phyloP scores from a whole-genome alignment of 2,113 vertebrate species.

The Hemibagrus wyckioides region DNA sequence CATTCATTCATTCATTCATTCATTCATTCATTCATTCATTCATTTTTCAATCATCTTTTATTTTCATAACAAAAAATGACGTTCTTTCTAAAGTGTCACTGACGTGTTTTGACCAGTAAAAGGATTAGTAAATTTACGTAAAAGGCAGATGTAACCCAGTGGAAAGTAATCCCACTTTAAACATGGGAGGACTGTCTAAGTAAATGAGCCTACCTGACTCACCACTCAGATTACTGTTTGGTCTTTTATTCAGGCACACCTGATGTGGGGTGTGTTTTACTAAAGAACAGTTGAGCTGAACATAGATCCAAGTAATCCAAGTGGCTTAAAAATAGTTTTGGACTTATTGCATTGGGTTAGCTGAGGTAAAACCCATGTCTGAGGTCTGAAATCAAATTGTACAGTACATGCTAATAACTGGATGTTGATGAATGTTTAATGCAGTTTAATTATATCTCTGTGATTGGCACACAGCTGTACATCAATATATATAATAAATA shows the following conservation, averaged over 20 bases:
- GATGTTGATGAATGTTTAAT: not conserved
- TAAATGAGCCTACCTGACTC: slow-evolving; percentile 12
- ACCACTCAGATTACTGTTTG: slow-evolving; percentile 25
- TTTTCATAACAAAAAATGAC: not conserved
- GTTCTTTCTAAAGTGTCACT: not conserved
- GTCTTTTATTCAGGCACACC: slow-evolving; percentile 1
- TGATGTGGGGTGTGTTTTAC: slow-evolving; percentile 9
- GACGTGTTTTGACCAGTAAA: not conserved
- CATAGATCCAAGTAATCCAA: slow-evolving; percentile 6
- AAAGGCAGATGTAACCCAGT: not conserved
- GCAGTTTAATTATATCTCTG: not conserved
- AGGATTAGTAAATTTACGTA: not conserved
- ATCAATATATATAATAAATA: not conserved
- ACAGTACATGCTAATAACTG: not conserved
- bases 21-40: too few relatives aligned
- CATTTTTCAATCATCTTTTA: too few relatives aligned
- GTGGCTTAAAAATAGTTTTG: not conserved
- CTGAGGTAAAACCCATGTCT: not conserved
- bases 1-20: too few relatives aligned
- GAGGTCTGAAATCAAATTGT: not conserved
- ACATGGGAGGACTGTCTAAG: not conserved
- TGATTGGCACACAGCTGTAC: not conserved
- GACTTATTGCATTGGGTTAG: not conserved
- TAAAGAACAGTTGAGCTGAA: not conserved
- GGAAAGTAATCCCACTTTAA: slow-evolving; percentile 3